Percentiles rank a stretch among this genome's conserved stretches.
phyloP scores from a whole-genome alignment of 2,113 vertebrate genomes.

The Eudyptes chrysolophus region DNA sequence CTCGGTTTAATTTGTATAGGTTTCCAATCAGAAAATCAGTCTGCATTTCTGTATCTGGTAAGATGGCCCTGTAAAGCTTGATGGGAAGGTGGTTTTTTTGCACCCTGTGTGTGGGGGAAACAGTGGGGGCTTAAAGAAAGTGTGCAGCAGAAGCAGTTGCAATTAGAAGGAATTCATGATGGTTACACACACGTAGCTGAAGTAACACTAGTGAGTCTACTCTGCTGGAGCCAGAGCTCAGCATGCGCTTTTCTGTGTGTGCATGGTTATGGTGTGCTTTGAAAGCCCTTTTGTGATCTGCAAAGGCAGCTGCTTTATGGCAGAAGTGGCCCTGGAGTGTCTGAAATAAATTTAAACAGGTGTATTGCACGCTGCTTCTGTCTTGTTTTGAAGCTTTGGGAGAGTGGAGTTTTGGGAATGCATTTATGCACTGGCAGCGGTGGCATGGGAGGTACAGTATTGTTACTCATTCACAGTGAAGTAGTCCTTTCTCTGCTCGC shows the following conservation, averaged over 20 bases:
- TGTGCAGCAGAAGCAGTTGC: background rate
- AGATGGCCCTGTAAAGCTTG: background rate
- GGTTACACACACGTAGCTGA: background rate
- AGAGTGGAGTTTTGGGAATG: background rate
- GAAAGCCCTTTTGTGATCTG: conserved; percentile 42
- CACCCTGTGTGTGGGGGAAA: conserved; percentile 1
- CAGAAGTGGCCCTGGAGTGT: background rate
- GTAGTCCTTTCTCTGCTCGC: background rate
- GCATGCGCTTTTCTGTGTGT: background rate
- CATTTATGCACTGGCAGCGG: background rate
- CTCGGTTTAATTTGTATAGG: background rate
- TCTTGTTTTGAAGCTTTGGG: background rate
- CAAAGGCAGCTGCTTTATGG: conserved; percentile 26
- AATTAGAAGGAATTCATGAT: background rate
- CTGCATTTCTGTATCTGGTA: background rate
- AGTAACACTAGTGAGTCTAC: background rate
- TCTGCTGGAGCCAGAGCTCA: background rate
- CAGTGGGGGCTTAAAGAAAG: conserved; percentile 27
- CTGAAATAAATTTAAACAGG: background rate
- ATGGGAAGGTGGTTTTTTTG: background rate
- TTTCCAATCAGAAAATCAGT: background rate
- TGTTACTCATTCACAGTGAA: background rate
- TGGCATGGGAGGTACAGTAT: background rate
- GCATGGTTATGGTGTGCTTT: background rate
- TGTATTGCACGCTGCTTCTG: background rate